A percentile compares a stretch with the other conserved stretches of the same genome.
These are phyloP conservation scores for Holacanthella duospinosa DNA, from an alignment of 2,888 invertebrate genomes.

Conservation along the genomic window DNA sequence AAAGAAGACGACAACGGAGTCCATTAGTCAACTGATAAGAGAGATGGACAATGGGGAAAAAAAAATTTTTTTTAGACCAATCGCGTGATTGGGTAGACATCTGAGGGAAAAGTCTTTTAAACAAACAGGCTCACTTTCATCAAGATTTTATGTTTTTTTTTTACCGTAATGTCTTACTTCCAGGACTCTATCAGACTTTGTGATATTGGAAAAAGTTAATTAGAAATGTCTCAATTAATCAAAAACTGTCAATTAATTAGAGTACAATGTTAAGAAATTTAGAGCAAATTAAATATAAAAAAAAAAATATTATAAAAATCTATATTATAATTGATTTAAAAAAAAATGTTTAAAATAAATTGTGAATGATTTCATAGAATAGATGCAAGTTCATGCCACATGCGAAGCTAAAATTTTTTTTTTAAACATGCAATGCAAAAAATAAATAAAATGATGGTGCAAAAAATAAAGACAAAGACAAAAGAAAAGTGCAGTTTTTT, in stretches of 20 bases:
- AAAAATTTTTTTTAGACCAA: not conserved
- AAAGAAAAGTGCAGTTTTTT: not conserved
- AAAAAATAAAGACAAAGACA: not conserved
- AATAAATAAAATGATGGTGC: not conserved
- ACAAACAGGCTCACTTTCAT: not conserved
- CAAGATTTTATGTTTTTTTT: not conserved
- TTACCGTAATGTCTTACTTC: too few species aligned
- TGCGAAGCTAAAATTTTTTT: not conserved
- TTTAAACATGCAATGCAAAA: not conserved
- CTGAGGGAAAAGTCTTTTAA: not conserved
- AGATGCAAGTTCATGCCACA: conserved; percentile 3
- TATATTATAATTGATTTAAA: not conserved
- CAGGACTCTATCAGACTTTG: too few species aligned
- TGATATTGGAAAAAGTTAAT: too few species aligned
- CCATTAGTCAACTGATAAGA: conserved; percentile 2
- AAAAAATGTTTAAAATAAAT: not conserved
- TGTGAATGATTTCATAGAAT: too few species aligned
- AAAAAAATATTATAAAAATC: not conserved
- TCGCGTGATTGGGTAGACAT: not conserved
- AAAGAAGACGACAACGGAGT: not conserved
- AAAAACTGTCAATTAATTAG: not conserved
- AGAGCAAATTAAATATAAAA: not conserved
- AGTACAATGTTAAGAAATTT: not conserved
- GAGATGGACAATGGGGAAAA: not conserved
- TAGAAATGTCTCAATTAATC: too few species aligned